phyloP scores from a whole-genome alignment of 2,888 invertebrate species.

The Cephus spinipes region DNA sequence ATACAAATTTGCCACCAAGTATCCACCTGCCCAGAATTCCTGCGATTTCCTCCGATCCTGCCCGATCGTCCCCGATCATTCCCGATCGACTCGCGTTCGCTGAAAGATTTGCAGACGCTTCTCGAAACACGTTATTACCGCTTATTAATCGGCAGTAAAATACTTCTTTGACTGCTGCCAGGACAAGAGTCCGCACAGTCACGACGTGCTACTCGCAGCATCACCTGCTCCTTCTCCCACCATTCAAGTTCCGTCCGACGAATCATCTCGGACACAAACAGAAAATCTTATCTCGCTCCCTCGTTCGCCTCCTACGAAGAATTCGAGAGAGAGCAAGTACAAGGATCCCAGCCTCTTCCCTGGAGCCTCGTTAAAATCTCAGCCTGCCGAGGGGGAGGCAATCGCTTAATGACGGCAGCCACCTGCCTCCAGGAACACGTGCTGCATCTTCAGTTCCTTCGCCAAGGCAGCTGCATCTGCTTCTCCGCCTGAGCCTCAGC shows the following conservation, averaged over 20 bases:
- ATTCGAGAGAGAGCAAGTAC: background rate
- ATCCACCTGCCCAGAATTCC: too few relatives aligned
- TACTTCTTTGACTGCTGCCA: constrained; percentile 20
- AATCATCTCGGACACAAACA: background rate
- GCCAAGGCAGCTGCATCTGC: constrained; percentile 14
- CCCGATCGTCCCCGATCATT: too few relatives aligned
- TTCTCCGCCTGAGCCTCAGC: constrained; percentile 34
- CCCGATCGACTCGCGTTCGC: background rate
- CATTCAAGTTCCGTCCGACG: constrained; percentile 12
- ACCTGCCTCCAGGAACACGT: constrained; percentile 63
- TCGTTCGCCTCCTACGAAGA: constrained; percentile 5
- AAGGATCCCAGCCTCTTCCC: constrained; percentile 16
- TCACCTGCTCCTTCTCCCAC: constrained; percentile 50
- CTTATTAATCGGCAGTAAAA: constrained; percentile 58
- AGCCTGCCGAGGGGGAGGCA: constrained; percentile 53
- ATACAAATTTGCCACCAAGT: too few relatives aligned
- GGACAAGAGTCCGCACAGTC: constrained; percentile 20
- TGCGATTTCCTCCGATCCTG: too few relatives aligned
- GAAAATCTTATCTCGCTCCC: constrained; percentile 10
- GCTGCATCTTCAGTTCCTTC: constrained; percentile 28
- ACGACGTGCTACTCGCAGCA: constrained; percentile 18
- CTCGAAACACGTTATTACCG: constrained; percentile 47
- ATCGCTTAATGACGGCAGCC: constrained; percentile 61
- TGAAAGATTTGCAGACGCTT: background rate
- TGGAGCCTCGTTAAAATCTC: constrained; percentile 54